These are phyloP conservation scores for Aricia artaxerxes DNA, from an alignment of 2,888 invertebrate species.

Conservation along the genomic window DNA sequence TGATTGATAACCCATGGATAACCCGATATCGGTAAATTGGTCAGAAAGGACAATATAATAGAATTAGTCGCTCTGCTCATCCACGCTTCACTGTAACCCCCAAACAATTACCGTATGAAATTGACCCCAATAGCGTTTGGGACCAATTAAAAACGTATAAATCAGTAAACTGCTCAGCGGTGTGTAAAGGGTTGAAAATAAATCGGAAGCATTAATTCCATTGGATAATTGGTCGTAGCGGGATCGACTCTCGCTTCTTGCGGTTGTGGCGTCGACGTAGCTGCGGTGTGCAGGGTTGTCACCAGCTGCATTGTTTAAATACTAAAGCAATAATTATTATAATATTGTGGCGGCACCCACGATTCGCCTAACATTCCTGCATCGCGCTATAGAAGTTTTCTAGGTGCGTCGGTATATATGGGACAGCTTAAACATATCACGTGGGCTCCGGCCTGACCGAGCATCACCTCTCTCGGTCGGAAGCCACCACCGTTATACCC, in stretches of 20 bases:
- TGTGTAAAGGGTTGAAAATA: slow-evolving; percentile 41
- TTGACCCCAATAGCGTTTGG: slow-evolving; percentile 32
- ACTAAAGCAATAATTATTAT: not conserved
- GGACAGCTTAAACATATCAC: too few relatives aligned
- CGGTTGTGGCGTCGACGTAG: slow-evolving; percentile 44
- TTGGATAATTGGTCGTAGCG: slow-evolving; percentile 52
- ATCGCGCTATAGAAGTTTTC: too few relatives aligned
- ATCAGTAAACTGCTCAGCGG: slow-evolving; percentile 44
- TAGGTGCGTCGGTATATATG: too few relatives aligned
- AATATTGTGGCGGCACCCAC: too few relatives aligned
- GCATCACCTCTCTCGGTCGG: too few relatives aligned
- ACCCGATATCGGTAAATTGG: not conserved
- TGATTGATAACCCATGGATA: slow-evolving; percentile 13
- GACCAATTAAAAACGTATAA: slow-evolving; percentile 45
- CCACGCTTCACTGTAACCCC: slow-evolving; percentile 1
- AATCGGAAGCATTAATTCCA: slow-evolving; percentile 45
- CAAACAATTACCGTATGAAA: slow-evolving; percentile 21
- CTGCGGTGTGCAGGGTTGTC: slow-evolving; percentile 43
- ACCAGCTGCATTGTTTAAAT: not conserved
- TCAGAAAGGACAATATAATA: slow-evolving; percentile 4
- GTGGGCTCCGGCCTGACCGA: too few relatives aligned
- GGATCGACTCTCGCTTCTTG: slow-evolving; percentile 48
- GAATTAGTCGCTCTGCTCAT: not conserved
- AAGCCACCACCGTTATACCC: too few relatives aligned
- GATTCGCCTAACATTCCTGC: too few relatives aligned